Percentiles rank a stretch among this genome's conserved stretches.
phyloP scores from a whole-genome alignment of 1,140 invertebrate species.

The Choristoneura fumiferana region DNA sequence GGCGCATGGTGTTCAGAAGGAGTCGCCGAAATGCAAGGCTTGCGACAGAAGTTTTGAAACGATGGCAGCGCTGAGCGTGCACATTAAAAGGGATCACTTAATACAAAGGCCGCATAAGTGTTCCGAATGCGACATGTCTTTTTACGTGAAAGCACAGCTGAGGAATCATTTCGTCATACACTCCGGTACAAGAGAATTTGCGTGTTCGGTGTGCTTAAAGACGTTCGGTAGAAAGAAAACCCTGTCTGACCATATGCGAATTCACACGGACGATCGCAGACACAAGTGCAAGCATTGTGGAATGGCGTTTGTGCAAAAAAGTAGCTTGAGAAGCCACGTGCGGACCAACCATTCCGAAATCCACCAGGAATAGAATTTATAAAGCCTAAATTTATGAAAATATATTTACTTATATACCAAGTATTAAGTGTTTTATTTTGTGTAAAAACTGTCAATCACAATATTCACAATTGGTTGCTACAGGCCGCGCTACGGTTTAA shows the following conservation, averaged over 20 bases:
- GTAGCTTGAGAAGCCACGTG: slow-evolving; percentile 36
- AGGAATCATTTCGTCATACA: slow-evolving; percentile 45
- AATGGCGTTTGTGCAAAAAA: slow-evolving; percentile 45
- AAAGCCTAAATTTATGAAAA: too few relatives aligned
- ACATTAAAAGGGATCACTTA: slow-evolving; percentile 36
- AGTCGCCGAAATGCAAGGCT: slow-evolving; percentile 29
- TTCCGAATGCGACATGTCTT: slow-evolving; percentile 39
- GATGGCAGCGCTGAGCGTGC: slow-evolving; percentile 19
- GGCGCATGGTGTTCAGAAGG: slow-evolving; percentile 27
- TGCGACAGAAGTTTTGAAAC: slow-evolving; percentile 33
- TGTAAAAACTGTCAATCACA: too few relatives aligned
- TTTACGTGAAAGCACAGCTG: slow-evolving; percentile 29
- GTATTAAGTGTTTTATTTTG: neutral
- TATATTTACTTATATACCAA: neutral
- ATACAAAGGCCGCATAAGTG: slow-evolving; percentile 34
- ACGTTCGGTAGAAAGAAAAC: slow-evolving; percentile 63
- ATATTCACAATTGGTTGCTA: too few relatives aligned
- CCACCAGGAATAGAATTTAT: neutral
- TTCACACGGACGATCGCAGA: slow-evolving; percentile 41
- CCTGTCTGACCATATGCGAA: slow-evolving; percentile 58
- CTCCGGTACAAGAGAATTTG: slow-evolving; percentile 31
- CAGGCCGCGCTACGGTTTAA: too few relatives aligned
- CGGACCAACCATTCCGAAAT: neutral
- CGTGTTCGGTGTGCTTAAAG: slow-evolving; percentile 60
- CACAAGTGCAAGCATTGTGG: slow-evolving; percentile 46